Percentiles rank a stretch among this genome's conserved stretches.
Evolutionary conservation across 2,888 invertebrate genomes (phyloP).

Genomic region (Heteromurus nitidus): DNA sequence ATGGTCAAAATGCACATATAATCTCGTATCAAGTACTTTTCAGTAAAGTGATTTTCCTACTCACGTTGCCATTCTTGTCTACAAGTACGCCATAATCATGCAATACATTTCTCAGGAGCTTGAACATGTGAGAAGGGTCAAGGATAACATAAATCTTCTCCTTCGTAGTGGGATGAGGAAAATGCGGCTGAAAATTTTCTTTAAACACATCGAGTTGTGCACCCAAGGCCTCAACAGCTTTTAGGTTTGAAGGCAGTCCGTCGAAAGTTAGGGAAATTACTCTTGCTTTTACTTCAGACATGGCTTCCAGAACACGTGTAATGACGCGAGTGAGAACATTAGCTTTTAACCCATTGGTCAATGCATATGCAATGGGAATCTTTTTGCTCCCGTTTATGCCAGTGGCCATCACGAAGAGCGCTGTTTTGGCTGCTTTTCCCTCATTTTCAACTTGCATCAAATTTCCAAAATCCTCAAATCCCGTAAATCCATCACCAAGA

Average conservation of each 20-base stretch:
- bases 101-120: constrained; percentile 1
- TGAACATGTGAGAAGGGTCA: constrained; percentile 13
- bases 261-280: constrained; percentile 15
- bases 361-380: constrained; percentile 22
- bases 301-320: background rate
- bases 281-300: background rate
- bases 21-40: too few species aligned
- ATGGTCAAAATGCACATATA: too few species aligned
- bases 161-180: background rate
- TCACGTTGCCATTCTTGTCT: background rate
- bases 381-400: constrained; percentile 20
- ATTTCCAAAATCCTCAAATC: constrained; percentile 16
- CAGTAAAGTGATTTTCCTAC: too few species aligned
- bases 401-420: constrained; percentile 29
- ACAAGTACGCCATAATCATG: background rate
- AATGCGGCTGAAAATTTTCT: background rate
- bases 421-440: constrained; percentile 12
- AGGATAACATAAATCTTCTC: background rate
- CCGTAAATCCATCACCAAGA: background rate
- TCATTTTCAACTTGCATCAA: background rate
- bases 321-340: background rate
- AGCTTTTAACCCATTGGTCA: constrained; percentile 10
- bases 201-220: background rate
- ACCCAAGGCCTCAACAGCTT: background rate
- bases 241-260: constrained; percentile 9